phyloP scores from a whole-genome alignment of 2,113 vertebrate genomes.

The Cathartes aura region DNA sequence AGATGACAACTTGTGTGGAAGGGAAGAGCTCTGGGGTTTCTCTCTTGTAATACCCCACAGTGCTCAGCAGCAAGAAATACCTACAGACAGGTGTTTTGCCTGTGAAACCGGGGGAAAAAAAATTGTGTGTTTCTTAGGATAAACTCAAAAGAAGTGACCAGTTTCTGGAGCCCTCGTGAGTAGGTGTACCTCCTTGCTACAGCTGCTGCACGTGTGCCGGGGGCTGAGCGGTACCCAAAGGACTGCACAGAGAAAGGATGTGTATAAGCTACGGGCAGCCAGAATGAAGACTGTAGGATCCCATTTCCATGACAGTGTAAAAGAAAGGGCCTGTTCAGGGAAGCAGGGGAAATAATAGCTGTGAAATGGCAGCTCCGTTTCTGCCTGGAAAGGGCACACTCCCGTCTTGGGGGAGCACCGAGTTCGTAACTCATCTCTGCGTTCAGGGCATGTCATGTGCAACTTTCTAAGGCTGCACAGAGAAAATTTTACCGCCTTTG shows the following conservation, averaged over 20 bases:
- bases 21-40: neutral
- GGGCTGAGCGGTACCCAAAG: neutral
- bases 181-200: neutral
- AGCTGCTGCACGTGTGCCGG: accelerated
- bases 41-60: neutral
- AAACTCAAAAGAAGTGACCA: neutral
- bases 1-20: neutral
- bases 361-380: neutral
- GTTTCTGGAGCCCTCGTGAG: neutral
- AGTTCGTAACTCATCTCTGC: neutral
- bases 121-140: neutral
- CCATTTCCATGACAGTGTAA: neutral
- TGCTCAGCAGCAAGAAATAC: neutral
- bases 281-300: neutral
- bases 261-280: accelerated
- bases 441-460: neutral
- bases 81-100: too few species aligned
- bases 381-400: neutral
- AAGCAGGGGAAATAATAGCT: neutral
- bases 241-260: too few species aligned
- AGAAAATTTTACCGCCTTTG: neutral
- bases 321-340: neutral
- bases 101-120: neutral
- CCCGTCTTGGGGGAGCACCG: accelerated
- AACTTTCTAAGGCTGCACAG: neutral